Evolutionary conservation across 2,113 vertebrate genomes (phyloP), one percentile per base, ranked within the genome.

Genomic region (Gopherus flavomarginatus): DNA sequence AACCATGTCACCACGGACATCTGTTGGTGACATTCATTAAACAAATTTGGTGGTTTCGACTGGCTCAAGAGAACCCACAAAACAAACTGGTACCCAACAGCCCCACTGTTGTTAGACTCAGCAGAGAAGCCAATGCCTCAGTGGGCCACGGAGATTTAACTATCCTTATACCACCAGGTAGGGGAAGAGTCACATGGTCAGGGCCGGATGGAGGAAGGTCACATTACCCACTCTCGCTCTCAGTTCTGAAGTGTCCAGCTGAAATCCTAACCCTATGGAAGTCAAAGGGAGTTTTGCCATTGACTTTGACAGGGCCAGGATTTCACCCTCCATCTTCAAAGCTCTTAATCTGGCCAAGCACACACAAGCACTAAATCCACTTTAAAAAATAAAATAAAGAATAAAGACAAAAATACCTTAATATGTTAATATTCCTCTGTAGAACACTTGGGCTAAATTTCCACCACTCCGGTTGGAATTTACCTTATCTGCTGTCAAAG

Each of bases 381-480:
- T 65, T 52, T 35, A 10, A 35, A 49, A 78, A 83, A 82, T 84
- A 75, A 42, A 12, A 26, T 21, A 49, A 27, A 6, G 5, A 69
- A n/a, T 16, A n/a, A 69, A 69, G 16, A n/a, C 7, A 35, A 87
- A 87, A 95, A 94, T 29, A 82, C 82, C 75, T 80, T 94, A 84
- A 94, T 97, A 92, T 95, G 96, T 93, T 92, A 69, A 2, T 85
- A 83, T 86, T 81, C 29, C 85, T 88, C 87, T 90, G 96, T 78
- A 95, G 87, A 91, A 97, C 96, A 94, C 96, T 94, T 97, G 95
- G 96, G 93, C 96, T 92, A 94, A 96, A 97, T 96, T 94, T 91
- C 93, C 94, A 93, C 91, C 4, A 0, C 42, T 47, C 0, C 0
- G 65, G 93, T 0, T 87, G 90, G 96, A 97, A 95, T 94, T 94